These are phyloP conservation scores for Caenorhabditis tropicalis DNA, from an alignment of 1,140 invertebrate species.

Conservation along the genomic window DNA sequence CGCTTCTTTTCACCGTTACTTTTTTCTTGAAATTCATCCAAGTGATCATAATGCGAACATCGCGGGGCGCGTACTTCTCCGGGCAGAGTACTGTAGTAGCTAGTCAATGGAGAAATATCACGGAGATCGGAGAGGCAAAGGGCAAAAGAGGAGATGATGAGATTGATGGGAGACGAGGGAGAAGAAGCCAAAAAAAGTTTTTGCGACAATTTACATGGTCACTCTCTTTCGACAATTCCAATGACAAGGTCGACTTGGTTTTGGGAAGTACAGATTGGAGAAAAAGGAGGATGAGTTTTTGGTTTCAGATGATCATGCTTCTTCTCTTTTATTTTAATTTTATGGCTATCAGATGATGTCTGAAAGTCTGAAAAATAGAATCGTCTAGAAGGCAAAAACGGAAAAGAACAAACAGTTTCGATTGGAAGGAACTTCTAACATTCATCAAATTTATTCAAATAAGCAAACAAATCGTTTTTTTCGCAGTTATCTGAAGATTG, in stretches of 20 bases:
- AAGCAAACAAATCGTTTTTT: neutral
- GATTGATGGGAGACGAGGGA: conserved; percentile 12
- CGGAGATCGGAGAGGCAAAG: neutral
- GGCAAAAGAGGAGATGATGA: too few relatives aligned
- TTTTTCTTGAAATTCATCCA: conserved; percentile 37
- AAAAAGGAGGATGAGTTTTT: neutral
- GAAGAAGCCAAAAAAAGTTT: conserved; percentile 33
- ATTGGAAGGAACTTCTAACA: too few relatives aligned
- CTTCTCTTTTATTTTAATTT: neutral
- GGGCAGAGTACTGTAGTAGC: conserved; percentile 24
- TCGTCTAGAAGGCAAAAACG: too few relatives aligned
- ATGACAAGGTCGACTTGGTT: conserved; percentile 37
- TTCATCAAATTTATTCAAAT: conserved; percentile 43
- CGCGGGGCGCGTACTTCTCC: neutral
- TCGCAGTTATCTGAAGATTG: conserved; percentile 12
- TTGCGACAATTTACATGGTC: conserved; percentile 40
- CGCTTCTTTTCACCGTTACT: conserved; percentile 42
- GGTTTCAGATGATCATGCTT: neutral
- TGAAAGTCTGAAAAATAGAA: too few relatives aligned
- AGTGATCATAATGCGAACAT: conserved; percentile 36
- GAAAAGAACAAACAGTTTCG: neutral
- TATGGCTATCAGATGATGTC: too few relatives aligned
- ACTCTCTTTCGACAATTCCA: conserved; percentile 13
- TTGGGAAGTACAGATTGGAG: neutral
- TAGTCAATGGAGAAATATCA: conserved; percentile 21